Evolutionary conservation across 2,888 invertebrate genomes (phyloP).

Genomic region (Darwinula stevensoni): DNA sequence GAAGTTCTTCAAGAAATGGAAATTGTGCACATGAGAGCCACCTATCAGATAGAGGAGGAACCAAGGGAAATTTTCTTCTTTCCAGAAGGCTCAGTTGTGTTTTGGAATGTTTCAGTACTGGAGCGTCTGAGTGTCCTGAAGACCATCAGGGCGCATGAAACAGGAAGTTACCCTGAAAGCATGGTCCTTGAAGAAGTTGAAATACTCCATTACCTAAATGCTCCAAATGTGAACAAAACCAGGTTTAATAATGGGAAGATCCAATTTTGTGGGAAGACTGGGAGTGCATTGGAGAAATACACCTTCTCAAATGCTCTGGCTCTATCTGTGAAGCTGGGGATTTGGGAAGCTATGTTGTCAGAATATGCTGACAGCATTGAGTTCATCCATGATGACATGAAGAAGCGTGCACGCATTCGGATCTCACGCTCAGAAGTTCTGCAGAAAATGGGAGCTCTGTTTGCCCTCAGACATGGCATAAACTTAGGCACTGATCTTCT

Average conservation of each 20-base stretch:
- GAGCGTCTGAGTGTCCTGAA: slow-evolving; percentile 44
- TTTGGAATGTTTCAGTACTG: slow-evolving; percentile 61
- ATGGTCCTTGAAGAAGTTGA: slow-evolving; percentile 49
- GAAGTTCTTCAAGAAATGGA: too few relatives aligned
- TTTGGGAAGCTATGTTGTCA: slow-evolving; percentile 70
- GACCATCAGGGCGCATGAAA: slow-evolving; percentile 34
- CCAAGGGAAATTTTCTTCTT: slow-evolving; percentile 63
- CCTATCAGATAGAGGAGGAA: slow-evolving; percentile 8
- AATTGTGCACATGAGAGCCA: too few relatives aligned
- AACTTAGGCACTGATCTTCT: slow-evolving; percentile 77
- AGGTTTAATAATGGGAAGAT: not conserved
- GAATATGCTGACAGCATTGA: slow-evolving; percentile 54
- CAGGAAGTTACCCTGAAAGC: slow-evolving; percentile 32
- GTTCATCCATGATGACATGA: slow-evolving; percentile 44
- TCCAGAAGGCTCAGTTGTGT: slow-evolving; percentile 59
- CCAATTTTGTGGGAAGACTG: not conserved
- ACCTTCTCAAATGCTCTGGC: slow-evolving; percentile 83
- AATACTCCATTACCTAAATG: too few relatives aligned
- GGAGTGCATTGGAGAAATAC: slow-evolving; percentile 39
- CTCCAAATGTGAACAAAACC: too few relatives aligned
- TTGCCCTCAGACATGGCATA: slow-evolving; percentile 56
- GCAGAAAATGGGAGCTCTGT: slow-evolving; percentile 55
- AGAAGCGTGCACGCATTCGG: slow-evolving; percentile 34
- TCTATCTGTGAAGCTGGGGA: slow-evolving; percentile 69
- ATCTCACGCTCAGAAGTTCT: slow-evolving; percentile 38